Base-by-base conservation (phyloP, 2,113 vertebrate genomes). In the Mellivora capensis region DNA sequence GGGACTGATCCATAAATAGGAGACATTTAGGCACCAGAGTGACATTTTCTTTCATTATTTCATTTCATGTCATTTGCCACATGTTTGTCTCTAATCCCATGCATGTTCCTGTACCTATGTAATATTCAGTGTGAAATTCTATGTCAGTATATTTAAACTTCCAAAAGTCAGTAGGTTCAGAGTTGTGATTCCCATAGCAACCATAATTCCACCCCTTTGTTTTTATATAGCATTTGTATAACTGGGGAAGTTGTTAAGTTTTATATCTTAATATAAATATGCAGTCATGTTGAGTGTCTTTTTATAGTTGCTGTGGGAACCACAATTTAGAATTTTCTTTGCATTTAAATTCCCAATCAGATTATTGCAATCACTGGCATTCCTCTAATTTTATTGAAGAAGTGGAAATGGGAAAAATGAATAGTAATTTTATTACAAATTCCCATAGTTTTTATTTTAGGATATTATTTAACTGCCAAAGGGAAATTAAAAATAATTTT, bases 111-210 rank as follows among this genome's bases (percentile, higher is more conserved):
- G 34, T 91, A 98, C 97, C 97, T 98, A 98, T 98, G 97, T 83
- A 98, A 98, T 98, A 98, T 98, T 98, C 98, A 98, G 97, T 98
- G 98, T 98, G 98, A 98, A 98, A 98, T 97, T 97, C 95, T 88
- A 89, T 98, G 98, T 98, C 98, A 98, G 97, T 98, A 97, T 98
- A 98, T 98, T 98, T 98, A 98, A 98, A 98, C 95, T 98, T 98
- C 96, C 91, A 91, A 97, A 98, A 98, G 98, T 98, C 98, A 98
- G 96, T 97, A 89, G 97, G 98, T 98, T 98, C 98, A 98, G 98
- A 98, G 97, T 98, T 98, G 97, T 98, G 97, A 97, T 98, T 96
- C 97, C 98, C 98, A 98, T 98, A 97, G 98, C 98, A 98, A 98
- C 97, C 97, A 98, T 93, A 96, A 98, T 98, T 97, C 97, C 90